Evolutionary conservation across 1,140 invertebrate species (phyloP), one percentile per base, ranked within the genome.

Genomic region (Parapsyche elsis): DNA sequence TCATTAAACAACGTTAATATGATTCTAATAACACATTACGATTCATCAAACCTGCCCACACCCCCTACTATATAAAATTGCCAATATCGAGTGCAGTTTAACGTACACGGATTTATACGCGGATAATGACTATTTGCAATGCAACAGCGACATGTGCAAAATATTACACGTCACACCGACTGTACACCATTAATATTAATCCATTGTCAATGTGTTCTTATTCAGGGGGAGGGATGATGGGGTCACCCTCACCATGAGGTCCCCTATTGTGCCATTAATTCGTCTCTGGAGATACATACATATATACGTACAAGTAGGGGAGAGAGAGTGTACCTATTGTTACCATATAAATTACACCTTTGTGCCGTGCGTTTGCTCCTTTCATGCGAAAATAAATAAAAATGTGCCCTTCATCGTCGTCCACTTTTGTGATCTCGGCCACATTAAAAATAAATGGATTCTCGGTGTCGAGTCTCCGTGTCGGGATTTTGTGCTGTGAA

Each of bases 331-430:
- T 38, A 57, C 76, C 81, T 75, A 82, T 83, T 83, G 81, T 80
- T 78, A 79, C 79, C 71, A 80, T 80, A 83, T 83, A 83, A 83
- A 83, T 83, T 83, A 80, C 79, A 83, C 81, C 81, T 83, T 83
- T 80, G 79, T 80, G 80, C 80, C 77, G 78, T 77, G 61, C 77
- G 81, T 74, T 70, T 79, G 81, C 2, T 53, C 10, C 80, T 81
- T 81, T 76, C 77, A 79, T 82, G 77, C 80, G 76, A 81, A 81
- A 81, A 81, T 81, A 81, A 81, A 81, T 80, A 80, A 80, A 80
- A 76, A 23, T 16, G 49, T 23, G 46, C 59, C 73, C 71, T 64
- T 49, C 64, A 71, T 73, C 80, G 46, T 44, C 70, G 30, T 38
- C 30, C 7, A 38, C 30, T 38, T n/a, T 38, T 38, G 30, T 38